Percentiles rank a stretch among this genome's conserved stretches.
These are phyloP conservation scores for Brenthis ino DNA, from an alignment of 2,888 invertebrate genomes.

Conservation along the genomic window DNA sequence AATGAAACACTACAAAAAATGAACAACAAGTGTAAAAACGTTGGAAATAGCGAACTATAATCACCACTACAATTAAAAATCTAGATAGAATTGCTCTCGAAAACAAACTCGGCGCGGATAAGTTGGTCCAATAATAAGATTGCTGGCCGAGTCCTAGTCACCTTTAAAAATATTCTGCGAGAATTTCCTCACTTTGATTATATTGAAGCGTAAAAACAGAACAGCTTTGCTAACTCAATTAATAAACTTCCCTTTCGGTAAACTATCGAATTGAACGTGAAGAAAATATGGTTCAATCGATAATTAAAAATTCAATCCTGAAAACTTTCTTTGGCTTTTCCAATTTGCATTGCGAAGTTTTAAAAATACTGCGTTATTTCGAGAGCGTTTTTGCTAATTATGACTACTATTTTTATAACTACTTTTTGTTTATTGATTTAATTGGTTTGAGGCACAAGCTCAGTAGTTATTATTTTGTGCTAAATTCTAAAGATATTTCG, in stretches of 20 bases:
- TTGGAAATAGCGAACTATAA: conserved; percentile 40
- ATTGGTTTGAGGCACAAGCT: no score
- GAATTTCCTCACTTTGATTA: conserved; percentile 63
- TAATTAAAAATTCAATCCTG: conserved; percentile 36
- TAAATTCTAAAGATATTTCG: no score
- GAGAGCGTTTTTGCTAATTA: conserved; percentile 1
- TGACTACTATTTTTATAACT: background rate
- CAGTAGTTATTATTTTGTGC: no score
- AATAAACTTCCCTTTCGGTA: conserved; percentile 57
- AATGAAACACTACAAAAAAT: conserved; percentile 30
- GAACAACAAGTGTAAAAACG: conserved; percentile 33
- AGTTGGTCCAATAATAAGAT: conserved; percentile 43
- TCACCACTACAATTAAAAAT: conserved; percentile 47
- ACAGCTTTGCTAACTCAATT: conserved; percentile 64
- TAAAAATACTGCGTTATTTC: conserved; percentile 10
- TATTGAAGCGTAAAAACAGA: conserved; percentile 65
- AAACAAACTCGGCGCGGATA: conserved; percentile 43
- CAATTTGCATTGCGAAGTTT: conserved; percentile 32
- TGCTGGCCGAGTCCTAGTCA: conserved; percentile 42
- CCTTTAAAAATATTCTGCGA: conserved; percentile 54
- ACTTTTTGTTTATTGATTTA: no score
- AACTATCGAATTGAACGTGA: conserved; percentile 47
- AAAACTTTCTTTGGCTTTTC: conserved; percentile 34
- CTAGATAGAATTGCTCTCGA: conserved; percentile 38
- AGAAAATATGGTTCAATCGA: conserved; percentile 38